These are phyloP conservation scores for Hippocampus guttulatus DNA, from an alignment of 2,113 vertebrate species.

Conservation along the genomic window DNA sequence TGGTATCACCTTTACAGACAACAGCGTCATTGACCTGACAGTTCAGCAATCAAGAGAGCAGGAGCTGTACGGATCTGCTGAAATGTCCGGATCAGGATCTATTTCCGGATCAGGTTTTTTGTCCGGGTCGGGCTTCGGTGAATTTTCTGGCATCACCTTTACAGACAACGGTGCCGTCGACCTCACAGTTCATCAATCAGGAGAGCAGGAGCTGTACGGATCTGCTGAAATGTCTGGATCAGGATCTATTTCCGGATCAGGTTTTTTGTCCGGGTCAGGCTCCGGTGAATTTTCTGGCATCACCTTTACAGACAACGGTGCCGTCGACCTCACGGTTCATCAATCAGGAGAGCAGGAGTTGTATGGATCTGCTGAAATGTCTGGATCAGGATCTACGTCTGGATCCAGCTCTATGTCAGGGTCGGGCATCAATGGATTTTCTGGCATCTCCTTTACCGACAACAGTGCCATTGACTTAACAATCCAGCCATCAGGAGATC, in stretches of 20 bases:
- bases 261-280: slow-evolving; percentile 32
- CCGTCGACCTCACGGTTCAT: slow-evolving; percentile 16
- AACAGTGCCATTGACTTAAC: slow-evolving; percentile 71
- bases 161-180: background rate
- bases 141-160: slow-evolving; percentile 66
- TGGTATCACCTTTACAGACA: slow-evolving; percentile 62
- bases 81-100: slow-evolving; percentile 14
- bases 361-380: slow-evolving; percentile 27
- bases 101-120: slow-evolving; percentile 13
- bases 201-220: slow-evolving; percentile 68
- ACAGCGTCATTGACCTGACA: background rate
- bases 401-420: slow-evolving; percentile 46
- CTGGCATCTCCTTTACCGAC: slow-evolving; percentile 73
- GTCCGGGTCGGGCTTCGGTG: slow-evolving; percentile 56
- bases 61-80: slow-evolving; percentile 61
- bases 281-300: slow-evolving; percentile 50
- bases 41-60: slow-evolving; percentile 45
- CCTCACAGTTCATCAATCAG: background rate
- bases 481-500: slow-evolving; percentile 63
- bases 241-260: slow-evolving; percentile 7
- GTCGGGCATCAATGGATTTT: slow-evolving; percentile 60
- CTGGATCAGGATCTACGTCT: slow-evolving; percentile 18
- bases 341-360: slow-evolving; percentile 40
- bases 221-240: slow-evolving; percentile 37
- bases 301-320: slow-evolving; percentile 44